Conservation (phyloP, 2,888 invertebrate species). For the Limnephilus lunatus region DNA sequence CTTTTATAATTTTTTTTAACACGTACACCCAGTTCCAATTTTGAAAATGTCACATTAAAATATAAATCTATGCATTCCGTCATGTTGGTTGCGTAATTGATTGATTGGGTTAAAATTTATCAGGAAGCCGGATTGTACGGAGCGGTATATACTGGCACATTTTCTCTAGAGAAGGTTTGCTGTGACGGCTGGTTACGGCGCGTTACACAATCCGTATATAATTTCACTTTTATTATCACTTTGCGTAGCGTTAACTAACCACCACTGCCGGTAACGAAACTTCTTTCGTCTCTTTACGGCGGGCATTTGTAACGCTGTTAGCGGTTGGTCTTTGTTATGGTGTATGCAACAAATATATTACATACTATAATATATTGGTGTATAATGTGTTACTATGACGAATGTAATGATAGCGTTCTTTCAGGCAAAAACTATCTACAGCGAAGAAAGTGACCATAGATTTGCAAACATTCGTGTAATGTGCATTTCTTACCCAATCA, state of each 20-base stretch:
- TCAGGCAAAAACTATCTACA: too few relatives aligned
- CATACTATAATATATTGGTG: neutral
- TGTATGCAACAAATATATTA: neutral
- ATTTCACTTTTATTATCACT: conserved; percentile 2
- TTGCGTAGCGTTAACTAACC: neutral
- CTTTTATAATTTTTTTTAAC: too few relatives aligned
- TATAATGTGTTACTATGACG: neutral
- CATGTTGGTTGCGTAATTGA: neutral
- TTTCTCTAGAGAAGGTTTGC: neutral
- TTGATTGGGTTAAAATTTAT: neutral
- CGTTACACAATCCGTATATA: neutral
- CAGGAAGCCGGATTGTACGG: neutral
- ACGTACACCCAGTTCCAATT: too few relatives aligned
- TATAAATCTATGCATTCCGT: too few relatives aligned
- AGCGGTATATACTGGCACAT: neutral
- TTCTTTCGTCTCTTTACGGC: neutral
- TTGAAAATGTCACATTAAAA: too few relatives aligned
- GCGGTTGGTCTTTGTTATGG: neutral
- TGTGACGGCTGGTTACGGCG: neutral
- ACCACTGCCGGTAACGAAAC: neutral
- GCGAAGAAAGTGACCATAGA: too few relatives aligned
- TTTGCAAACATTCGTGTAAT: too few relatives aligned
- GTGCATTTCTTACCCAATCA: too few relatives aligned
- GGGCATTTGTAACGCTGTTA: neutral
- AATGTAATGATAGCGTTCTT: too few relatives aligned